Evolutionary conservation across 2,888 invertebrate species (phyloP), one percentile per base, ranked within the genome.

Genomic region (Sinhomidia bicolor): DNA sequence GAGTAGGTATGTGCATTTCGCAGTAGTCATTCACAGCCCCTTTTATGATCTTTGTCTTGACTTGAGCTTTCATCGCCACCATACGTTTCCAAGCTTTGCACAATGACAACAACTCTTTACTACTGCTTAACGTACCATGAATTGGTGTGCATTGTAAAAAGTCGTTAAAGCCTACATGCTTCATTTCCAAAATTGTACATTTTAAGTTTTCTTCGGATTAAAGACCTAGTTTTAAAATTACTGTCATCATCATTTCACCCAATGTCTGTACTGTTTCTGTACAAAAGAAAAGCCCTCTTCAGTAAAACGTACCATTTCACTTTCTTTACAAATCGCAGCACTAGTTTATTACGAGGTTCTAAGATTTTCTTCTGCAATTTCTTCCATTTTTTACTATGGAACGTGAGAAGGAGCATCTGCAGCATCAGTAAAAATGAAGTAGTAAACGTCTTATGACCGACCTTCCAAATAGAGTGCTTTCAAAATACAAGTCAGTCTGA

Each of bases 111-210:
- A 44, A 10, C n/a, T 9, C 62, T 62, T 10, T 23, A 36, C 32
- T 17, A 7, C 17, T 79, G 85, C 23, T 78, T 62, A 85, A 65
- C 60, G 62, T 76, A 78, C 14, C 85, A 65, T 78, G 78, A 85
- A 85, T 10, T 60, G 41, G 7, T 17, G 62, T 44, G n/a, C 36
- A 62, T 32, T 71, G 26, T n/a, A 44, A 71, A 47, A 85, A 78
- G 78, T 85, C 57, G 85, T 85, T 78, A 85, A 85, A 78, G 26
- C 78, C 62, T 68, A 41, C 85, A 80, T 51, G 71, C 68, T 54
- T 86, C 80, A 86, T 86, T 86, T 86, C 68, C 54, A 65, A 68
- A 68, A 85, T 76, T 78, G 60, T 29, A 76, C 85, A 68, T 62
- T 41, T 44, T 74, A n/a, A 44, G 47, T 81, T 51, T 54, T 79